phyloP scores from a whole-genome alignment of 2,888 invertebrate species.

The Leptinotarsa rubiginosa region DNA sequence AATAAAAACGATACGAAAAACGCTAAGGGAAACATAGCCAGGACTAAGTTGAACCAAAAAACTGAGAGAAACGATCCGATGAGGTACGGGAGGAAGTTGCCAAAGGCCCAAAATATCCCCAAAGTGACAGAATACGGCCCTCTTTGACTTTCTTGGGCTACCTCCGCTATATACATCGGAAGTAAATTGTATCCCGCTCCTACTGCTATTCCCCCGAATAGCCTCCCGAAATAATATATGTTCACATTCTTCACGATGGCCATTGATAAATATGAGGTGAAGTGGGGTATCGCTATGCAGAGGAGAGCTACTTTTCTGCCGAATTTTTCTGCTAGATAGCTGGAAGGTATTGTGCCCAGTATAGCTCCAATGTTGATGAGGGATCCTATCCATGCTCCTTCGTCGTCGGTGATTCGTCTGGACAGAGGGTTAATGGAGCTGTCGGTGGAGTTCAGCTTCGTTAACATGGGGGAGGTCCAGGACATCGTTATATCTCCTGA shows the following conservation, averaged over 20 bases:
- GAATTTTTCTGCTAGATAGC: slow-evolving; percentile 73
- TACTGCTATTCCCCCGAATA: slow-evolving; percentile 73
- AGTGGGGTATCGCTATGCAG: slow-evolving; percentile 60
- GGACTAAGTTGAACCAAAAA: slow-evolving; percentile 70
- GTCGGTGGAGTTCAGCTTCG: slow-evolving; percentile 53
- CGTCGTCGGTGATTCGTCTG: slow-evolving; percentile 55
- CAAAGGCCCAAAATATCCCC: slow-evolving; percentile 77
- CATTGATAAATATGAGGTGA: slow-evolving; percentile 49
- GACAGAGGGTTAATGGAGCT: slow-evolving; percentile 59
- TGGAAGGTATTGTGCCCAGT: slow-evolving; percentile 76
- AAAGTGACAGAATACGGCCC: slow-evolving; percentile 77
- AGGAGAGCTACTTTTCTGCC: slow-evolving; percentile 78
- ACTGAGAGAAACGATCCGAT: slow-evolving; percentile 80
- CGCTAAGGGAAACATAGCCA: slow-evolving; percentile 64
- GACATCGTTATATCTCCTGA: slow-evolving; percentile 51
- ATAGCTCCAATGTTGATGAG: slow-evolving; percentile 67
- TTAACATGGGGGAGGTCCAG: slow-evolving; percentile 53
- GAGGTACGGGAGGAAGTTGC: slow-evolving; percentile 76
- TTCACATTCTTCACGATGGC: slow-evolving; percentile 50
- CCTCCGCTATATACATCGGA: slow-evolving; percentile 89
- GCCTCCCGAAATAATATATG: slow-evolving; percentile 63
- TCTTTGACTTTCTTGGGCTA: slow-evolving; percentile 79
- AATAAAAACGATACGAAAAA: slow-evolving; percentile 71
- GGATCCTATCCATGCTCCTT: slow-evolving; percentile 69
- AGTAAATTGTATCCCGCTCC: slow-evolving; percentile 79